Evolutionary conservation across 37 sponge, comb jelly and placozoan species (phyloP).

Genomic region (Diacarnus erythraeanus): DNA sequence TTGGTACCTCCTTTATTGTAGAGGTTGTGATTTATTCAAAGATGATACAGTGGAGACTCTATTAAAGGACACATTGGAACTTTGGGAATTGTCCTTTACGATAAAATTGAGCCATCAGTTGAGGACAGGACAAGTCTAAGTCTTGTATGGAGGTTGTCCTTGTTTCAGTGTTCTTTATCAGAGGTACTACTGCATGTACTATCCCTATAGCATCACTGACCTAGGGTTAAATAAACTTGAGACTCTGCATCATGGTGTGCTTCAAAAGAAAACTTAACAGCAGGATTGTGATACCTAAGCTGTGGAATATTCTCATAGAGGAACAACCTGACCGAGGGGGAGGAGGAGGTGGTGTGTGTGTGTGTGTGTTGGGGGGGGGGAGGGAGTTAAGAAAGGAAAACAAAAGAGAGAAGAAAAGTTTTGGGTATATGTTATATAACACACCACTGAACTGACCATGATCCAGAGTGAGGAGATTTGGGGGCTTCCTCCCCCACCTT

Average conservation of each 20-base stretch:
- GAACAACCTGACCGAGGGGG: constrained; percentile 79
- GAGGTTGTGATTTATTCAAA: too few relatives aligned
- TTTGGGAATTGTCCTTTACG: too few relatives aligned
- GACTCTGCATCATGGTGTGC: not conserved
- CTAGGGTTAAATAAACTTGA: not conserved
- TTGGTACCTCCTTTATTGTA: too few relatives aligned
- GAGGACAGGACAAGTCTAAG: too few relatives aligned
- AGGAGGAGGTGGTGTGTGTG: too few relatives aligned
- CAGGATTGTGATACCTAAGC: constrained; percentile 71
- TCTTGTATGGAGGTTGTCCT: too few relatives aligned
- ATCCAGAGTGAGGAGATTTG: constrained; percentile 26
- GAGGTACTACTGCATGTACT: not conserved
- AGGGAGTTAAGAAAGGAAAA: too few relatives aligned
- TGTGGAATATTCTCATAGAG: constrained; percentile 76
- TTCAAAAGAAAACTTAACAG: constrained; percentile 40
- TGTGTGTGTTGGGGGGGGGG: too few relatives aligned
- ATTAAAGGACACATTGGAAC: too few relatives aligned
- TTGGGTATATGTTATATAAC: not conserved
- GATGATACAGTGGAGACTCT: too few relatives aligned
- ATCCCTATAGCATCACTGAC: not conserved
- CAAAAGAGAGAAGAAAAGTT: not conserved
- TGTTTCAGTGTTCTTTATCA: too few relatives aligned
- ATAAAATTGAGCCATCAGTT: too few relatives aligned
- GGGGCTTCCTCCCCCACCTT: not conserved
- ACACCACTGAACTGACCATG: constrained; percentile 16